A percentile compares a stretch with the other conserved stretches of the same genome.
Evolutionary conservation across 2,113 vertebrate genomes (phyloP).

Genomic region (Myrmophylax atrothorax): DNA sequence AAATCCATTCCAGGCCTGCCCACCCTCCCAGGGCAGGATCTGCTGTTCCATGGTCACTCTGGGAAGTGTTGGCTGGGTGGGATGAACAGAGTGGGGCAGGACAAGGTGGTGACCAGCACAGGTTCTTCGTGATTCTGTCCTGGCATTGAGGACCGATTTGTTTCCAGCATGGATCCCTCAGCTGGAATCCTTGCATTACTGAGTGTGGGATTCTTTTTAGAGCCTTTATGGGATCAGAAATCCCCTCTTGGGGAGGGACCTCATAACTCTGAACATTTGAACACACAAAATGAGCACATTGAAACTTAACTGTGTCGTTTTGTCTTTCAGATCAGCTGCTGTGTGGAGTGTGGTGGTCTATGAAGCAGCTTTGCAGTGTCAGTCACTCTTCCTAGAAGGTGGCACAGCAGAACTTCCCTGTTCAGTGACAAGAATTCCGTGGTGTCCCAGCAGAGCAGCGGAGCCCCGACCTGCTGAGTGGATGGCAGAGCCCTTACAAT

Average conservation of each 20-base stretch:
- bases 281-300: neutral
- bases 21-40: neutral
- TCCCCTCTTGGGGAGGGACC: neutral
- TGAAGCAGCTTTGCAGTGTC: neutral
- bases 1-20: fast-evolving
- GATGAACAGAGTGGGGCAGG: neutral
- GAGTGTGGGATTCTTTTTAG: neutral
- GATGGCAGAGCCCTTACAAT: conserved; percentile 27
- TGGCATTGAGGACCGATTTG: neutral
- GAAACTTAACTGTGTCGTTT: neutral
- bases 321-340: conserved; percentile 31
- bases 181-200: fast-evolving
- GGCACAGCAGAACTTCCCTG: neutral
- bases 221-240: neutral
- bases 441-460: neutral
- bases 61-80: fast-evolving
- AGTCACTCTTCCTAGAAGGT: conserved; percentile 20
- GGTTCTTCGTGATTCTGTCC: neutral
- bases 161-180: neutral
- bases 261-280: neutral
- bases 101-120: neutral
- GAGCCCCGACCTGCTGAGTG: neutral
- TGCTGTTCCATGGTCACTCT: fast-evolving
- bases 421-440: neutral
- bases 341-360: neutral